phyloP scores from a whole-genome alignment of 2,888 invertebrate species.

The Cryptocephalus moraei region DNA sequence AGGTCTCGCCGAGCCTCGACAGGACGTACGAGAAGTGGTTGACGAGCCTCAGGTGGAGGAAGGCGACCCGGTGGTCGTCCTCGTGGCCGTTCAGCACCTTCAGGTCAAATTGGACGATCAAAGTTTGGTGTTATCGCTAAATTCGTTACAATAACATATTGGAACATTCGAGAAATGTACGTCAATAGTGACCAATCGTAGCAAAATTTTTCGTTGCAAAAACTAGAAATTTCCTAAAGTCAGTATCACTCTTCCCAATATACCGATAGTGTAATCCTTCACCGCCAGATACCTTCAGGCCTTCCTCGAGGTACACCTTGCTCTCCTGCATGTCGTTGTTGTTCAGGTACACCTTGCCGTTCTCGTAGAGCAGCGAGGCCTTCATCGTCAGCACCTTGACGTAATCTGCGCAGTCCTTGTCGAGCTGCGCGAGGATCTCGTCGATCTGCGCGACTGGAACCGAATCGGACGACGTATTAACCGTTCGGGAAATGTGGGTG shows the following conservation, averaged over 20 bases:
- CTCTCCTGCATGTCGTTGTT: conserved; percentile 21
- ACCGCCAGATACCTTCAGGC: conserved; percentile 18
- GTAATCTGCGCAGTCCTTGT: conserved; percentile 16
- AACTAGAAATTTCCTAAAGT: too few species aligned
- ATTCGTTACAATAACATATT: too few species aligned
- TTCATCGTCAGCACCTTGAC: conserved; percentile 30
- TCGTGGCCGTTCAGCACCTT: conserved; percentile 20
- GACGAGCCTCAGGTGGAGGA: conserved; percentile 46
- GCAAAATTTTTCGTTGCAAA: too few species aligned
- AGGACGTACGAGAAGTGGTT: conserved; percentile 49
- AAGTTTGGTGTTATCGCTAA: too few species aligned
- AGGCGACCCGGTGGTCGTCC: conserved; percentile 29
- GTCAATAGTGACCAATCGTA: too few species aligned
- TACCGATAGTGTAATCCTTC: too few species aligned
- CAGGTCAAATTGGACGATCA: too few species aligned
- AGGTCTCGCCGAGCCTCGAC: conserved; percentile 43
- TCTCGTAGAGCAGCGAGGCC: conserved; percentile 32
- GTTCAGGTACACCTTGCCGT: conserved; percentile 29
- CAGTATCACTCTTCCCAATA: too few species aligned
- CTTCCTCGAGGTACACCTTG: conserved; percentile 24
- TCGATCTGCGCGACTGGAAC: conserved; percentile 18
- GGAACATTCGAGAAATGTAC: too few species aligned
- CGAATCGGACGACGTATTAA: not conserved
- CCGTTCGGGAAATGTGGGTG: too few species aligned
- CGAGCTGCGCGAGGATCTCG: conserved; percentile 11